Evolutionary conservation across 2,888 invertebrate species (phyloP).

Genomic region (Carpatolechia fugitivella): DNA sequence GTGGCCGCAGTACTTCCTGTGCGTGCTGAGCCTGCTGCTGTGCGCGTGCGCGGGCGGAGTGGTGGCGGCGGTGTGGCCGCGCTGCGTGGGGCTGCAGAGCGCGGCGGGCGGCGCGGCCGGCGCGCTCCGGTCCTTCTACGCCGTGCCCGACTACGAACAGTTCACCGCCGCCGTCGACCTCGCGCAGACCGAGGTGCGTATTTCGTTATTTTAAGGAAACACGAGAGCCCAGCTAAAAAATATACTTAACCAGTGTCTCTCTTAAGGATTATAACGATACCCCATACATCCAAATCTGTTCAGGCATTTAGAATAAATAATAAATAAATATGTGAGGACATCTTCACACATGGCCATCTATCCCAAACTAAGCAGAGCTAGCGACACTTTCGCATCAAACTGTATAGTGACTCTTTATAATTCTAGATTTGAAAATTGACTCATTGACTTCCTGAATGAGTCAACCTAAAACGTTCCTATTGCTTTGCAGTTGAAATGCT

Average conservation of each 20-base stretch:
- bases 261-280: no score
- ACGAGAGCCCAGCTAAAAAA: no score
- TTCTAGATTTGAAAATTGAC: no score
- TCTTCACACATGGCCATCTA: no score
- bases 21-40: slow-evolving; percentile 82
- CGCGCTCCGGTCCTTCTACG: slow-evolving; percentile 86
- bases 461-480: background rate
- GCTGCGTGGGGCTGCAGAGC: slow-evolving; percentile 85
- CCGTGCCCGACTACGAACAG: slow-evolving; percentile 84
- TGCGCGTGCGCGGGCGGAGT: slow-evolving; percentile 86
- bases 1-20: slow-evolving; percentile 81
- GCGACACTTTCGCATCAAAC: no score
- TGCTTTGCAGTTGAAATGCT: slow-evolving; percentile 84
- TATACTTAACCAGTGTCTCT: no score
- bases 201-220: background rate
- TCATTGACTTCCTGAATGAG: no score
- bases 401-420: no score
- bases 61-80: slow-evolving; percentile 86
- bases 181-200: slow-evolving; percentile 79
- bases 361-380: no score
- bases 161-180: slow-evolving; percentile 91
- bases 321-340: no score
- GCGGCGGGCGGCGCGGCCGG: slow-evolving; percentile 84
- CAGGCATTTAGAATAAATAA: no score
- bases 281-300: no score